These are phyloP conservation scores for Gracilinanus agilis DNA, from an alignment of 2,113 vertebrate species.

Conservation along the genomic window DNA sequence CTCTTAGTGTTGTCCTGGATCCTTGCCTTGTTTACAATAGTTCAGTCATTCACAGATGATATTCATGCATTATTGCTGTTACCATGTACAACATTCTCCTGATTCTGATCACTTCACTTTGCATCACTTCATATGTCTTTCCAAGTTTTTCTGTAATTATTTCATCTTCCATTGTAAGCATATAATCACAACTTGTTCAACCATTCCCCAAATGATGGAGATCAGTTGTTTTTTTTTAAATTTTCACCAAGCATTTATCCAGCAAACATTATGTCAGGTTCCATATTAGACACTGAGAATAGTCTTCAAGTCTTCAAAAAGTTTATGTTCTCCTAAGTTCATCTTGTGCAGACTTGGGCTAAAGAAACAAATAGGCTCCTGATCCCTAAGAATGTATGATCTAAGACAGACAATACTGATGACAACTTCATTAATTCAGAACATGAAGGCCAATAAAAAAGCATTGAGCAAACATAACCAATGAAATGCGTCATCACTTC, in stretches of 20 bases:
- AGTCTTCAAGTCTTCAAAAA: background rate
- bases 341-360: constrained; percentile 12
- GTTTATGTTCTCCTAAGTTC: background rate
- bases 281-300: background rate
- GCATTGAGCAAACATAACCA: background rate
- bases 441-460: background rate
- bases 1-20: too few relatives aligned
- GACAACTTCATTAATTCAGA: constrained; percentile 9
- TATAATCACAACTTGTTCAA: too few relatives aligned
- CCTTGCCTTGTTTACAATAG: too few relatives aligned
- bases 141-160: too few relatives aligned
- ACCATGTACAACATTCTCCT: too few relatives aligned
- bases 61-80: too few relatives aligned
- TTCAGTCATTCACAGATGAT: too few relatives aligned
- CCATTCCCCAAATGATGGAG: too few relatives aligned
- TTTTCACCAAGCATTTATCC: background rate
- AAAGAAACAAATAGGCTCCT: constrained; percentile 49
- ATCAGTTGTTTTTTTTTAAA: too few relatives aligned
- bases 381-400: constrained; percentile 32
- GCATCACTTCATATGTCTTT: too few relatives aligned
- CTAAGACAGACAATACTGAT: constrained; percentile 18
- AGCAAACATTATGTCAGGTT: background rate
- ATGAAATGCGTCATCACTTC: background rate
- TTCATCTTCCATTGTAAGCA: too few relatives aligned
- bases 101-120: too few relatives aligned